Base-by-base conservation (phyloP, 2,888 invertebrate species). In the Nephrocerus scutellatus region DNA sequence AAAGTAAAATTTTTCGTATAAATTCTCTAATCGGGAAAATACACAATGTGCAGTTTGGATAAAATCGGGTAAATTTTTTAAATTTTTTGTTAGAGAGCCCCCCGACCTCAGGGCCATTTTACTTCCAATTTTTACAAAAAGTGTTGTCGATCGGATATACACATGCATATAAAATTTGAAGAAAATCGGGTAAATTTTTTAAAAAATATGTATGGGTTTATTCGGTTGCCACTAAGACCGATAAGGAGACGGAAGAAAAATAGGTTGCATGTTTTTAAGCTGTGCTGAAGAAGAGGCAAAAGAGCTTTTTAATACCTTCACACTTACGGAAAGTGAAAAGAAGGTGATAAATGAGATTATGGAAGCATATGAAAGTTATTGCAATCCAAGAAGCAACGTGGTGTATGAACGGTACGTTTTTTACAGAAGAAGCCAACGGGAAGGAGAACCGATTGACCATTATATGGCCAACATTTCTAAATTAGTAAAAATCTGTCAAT, bases 381-480 rank as follows among this genome's bases (percentile, higher is more conserved):
- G 41, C 28, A 36, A 34, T 14, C 50, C 49, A 30, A 45, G 47
- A 22, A 49, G 44, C 36, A 53, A 52, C 41, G 36, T 44, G 12
- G 37, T 51, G 5, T 51, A 46, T 33, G 50, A 54, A 36, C 35
- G 49, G 14, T 51, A 45, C 33, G 30, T 43, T 18, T 55, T 58
- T 37, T 47, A 53, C 28, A 50, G 43, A 29, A 49, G 54, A 15
- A 32, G 39, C 5, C 56, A 57, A 40, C 46, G 41, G 26, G 50
- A 53, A 34, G 49, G 50, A n/a, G 54, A 56, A 44, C 35, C 28
- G 14, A 55, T 57, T 42, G 54, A 56, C 33, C 41, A 39, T 21
- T 59, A 57, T 46, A 30, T 55, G 22, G 50, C 51, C 4, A 53
- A 57, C 6, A 28, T 35, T 23, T 25, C 54, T 26, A 51, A 44